Base-by-base conservation (phyloP, 2,797 vertebrate species). In the Muscicapa striata region DNA sequence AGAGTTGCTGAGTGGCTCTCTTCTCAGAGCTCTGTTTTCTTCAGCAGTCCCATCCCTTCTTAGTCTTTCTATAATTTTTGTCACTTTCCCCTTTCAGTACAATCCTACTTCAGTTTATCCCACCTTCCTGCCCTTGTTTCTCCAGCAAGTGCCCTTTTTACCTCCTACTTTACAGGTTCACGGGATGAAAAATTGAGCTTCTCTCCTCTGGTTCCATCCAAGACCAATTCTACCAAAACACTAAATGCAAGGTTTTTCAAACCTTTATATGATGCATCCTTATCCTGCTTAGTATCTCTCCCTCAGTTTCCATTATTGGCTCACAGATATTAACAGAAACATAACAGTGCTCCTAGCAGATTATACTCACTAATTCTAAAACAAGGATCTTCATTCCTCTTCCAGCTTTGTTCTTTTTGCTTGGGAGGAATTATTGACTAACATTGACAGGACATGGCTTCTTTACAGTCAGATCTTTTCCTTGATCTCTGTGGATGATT, bases 361-460 rank as follows among this genome's bases (percentile, higher is more conserved):
- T 81, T 51, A 22, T 68, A 58, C 8, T 74, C 66, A 36, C 3
- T 19, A 34, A 69, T 41, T 86, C 41, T 66, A 22, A 52, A 84
- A 30, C 48, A 70, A 51, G 3, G n/a, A 20, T 43, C 21, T 75
- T 80, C n/a, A 40, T 68, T 89, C 51, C 30, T 81, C 73, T 66
- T 29, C 16, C 36, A 4, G 1, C 8, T 59, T 59, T 68, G 15
- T 64, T 48, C 16, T 5, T 86, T 72, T 34, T 9, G 4, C 23
- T 27, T 66, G 27, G 13, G 23, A 81, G 40, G 13, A 88, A 12
- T 15, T 84, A 54, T 18, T 46, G 45, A 62, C 49, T 77, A 80
- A 49, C 1, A 2, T 4, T 1, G 3, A 57, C 10, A 48, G 15
- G 26, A 85, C 7, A 26, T 0, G 1, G 23, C 43, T 81, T 55